phyloP scores from a whole-genome alignment of 2,888 invertebrate genomes.

The Clistopyga incitator region DNA sequence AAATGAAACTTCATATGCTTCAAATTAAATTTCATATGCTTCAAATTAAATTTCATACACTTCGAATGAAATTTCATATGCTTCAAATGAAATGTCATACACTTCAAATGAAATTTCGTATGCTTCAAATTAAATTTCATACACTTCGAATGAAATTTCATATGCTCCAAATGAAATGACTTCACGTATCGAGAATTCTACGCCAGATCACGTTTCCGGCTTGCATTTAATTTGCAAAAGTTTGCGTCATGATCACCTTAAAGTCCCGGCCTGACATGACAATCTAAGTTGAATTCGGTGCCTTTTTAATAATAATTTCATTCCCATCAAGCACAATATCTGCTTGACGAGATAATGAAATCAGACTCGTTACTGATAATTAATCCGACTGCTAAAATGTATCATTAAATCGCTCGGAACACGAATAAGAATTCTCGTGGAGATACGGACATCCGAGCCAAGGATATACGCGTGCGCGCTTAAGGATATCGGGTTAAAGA shows the following conservation, averaged over 20 bases:
- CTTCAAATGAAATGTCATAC: too few species aligned
- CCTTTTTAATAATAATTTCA: not conserved
- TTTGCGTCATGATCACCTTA: not conserved
- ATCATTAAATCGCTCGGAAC: constrained; percentile 22
- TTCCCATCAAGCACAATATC: not conserved
- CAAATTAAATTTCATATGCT: too few species aligned
- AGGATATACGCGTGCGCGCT: constrained; percentile 33
- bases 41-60: too few species aligned
- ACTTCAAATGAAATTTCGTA: too few species aligned
- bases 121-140: too few species aligned
- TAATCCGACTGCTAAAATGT: constrained; percentile 11
- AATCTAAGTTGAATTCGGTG: not conserved
- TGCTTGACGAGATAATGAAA: constrained; percentile 4
- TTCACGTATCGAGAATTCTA: too few species aligned
- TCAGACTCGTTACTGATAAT: constrained; percentile 8
- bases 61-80: too few species aligned
- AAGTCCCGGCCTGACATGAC: not conserved
- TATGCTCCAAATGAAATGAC: too few species aligned
- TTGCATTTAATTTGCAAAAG: too few species aligned
- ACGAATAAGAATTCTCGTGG: constrained; percentile 19
- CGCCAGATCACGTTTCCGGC: too few species aligned
- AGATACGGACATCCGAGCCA: constrained; percentile 11
- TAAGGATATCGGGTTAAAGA: constrained; percentile 62
- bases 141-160: too few species aligned
- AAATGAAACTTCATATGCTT: too few species aligned